A percentile compares a stretch with the other conserved stretches of the same genome.
phyloP scores from a whole-genome alignment of 2,888 invertebrate genomes.

The Sericinus montela region DNA sequence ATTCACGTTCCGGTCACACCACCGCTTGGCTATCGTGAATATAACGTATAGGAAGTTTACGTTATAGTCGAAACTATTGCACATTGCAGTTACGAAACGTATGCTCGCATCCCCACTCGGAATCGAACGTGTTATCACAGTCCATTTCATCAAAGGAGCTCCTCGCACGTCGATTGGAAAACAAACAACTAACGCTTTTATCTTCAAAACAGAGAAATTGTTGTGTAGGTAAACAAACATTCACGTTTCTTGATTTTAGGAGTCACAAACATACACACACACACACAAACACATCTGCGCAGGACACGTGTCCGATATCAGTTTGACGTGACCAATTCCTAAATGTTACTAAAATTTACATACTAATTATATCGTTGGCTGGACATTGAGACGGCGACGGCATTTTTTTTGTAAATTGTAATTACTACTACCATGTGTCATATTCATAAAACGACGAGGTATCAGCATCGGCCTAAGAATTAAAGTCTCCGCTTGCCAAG shows the following conservation, averaged over 20 bases:
- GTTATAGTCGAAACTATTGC: neutral
- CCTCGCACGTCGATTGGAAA: conserved; percentile 21
- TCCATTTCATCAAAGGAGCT: conserved; percentile 21
- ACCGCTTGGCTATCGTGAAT: no score
- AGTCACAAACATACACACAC: no score
- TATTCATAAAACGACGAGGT: no score
- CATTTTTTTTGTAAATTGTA: no score
- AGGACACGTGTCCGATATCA: conserved; percentile 15
- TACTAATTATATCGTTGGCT: no score
- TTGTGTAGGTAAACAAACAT: conserved; percentile 30
- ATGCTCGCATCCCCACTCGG: conserved; percentile 1
- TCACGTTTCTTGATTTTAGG: conserved; percentile 24
- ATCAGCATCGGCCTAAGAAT: no score
- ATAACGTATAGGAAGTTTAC: no score
- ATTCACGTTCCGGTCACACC: no score
- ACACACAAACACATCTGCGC: no score
- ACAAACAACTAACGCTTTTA: conserved; percentile 27
- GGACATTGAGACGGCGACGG: no score
- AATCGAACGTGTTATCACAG: conserved; percentile 20
- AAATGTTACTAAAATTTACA: neutral
- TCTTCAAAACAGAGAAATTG: conserved; percentile 22
- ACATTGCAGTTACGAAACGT: conserved; percentile 1
- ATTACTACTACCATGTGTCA: no score
- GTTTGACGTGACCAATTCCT: neutral
- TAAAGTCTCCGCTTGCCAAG: no score